phyloP scores from a whole-genome alignment of 2,888 invertebrate genomes.

The Polyploca ridens region DNA sequence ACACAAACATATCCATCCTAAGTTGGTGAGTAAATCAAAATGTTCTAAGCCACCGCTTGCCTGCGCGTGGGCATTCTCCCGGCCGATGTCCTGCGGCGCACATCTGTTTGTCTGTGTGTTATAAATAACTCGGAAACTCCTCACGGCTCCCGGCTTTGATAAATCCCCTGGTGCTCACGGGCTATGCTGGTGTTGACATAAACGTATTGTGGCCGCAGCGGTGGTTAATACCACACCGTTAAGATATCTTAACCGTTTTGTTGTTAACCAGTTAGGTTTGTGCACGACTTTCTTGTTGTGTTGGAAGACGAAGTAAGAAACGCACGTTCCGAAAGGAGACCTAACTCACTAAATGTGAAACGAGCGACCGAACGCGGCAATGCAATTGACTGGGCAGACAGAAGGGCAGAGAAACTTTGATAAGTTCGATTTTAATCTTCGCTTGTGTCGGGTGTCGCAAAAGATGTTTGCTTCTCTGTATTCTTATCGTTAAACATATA shows the following conservation, averaged over 20 bases:
- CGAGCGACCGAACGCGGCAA: no score
- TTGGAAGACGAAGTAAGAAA: not conserved
- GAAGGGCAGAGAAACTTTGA: no score
- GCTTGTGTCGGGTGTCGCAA: no score
- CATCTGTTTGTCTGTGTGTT: slow-evolving; percentile 55
- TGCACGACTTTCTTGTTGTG: slow-evolving; percentile 11
- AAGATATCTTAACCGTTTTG: slow-evolving; percentile 27
- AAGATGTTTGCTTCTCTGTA: no score
- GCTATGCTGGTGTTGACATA: slow-evolving; percentile 54
- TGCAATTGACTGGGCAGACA: no score
- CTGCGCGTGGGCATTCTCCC: slow-evolving; percentile 57
- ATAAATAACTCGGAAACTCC: slow-evolving; percentile 55
- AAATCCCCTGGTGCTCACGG: slow-evolving; percentile 50
- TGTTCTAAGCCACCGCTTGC: slow-evolving; percentile 16
- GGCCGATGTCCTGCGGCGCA: slow-evolving; percentile 59
- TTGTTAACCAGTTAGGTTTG: slow-evolving; percentile 1
- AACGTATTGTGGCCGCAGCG: slow-evolving; percentile 47
- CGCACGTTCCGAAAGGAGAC: no score
- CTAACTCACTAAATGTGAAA: no score
- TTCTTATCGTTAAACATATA: no score
- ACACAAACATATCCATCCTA: slow-evolving; percentile 41
- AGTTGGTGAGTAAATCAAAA: slow-evolving; percentile 28
- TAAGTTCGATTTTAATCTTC: no score
- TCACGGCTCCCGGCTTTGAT: slow-evolving; percentile 63
- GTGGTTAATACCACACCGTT: slow-evolving; percentile 29